Base-by-base conservation (phyloP, 2,797 vertebrate genomes). In the Columba guinea region DNA sequence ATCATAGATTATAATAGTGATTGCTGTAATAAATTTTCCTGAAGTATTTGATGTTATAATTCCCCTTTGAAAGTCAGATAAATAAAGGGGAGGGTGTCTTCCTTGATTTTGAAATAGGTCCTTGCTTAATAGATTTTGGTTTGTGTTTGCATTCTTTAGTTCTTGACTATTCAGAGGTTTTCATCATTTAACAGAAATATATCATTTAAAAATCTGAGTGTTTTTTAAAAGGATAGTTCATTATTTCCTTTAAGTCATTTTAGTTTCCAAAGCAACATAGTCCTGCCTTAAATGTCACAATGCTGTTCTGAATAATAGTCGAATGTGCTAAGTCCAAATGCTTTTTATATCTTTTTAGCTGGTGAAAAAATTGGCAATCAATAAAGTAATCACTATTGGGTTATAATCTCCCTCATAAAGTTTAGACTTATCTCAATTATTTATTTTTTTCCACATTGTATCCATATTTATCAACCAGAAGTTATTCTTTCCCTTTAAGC, bases 381-480 rank as follows among this genome's bases (percentile, higher is more conserved):
- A 16, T 92, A 88, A 95, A 91, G 35, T 74, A 92, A 81, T 89
- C 64, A 14, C 48, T 64, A 16, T 90, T 89, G 91, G 20, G 22
- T 95, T 44, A 78, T 89, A 75, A 64, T 84, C 70, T 91, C 48
- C 55, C 52, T 94, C 78, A 73, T 58, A 67, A 93, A 93, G 58
- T 86, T 76, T n/a, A 77, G 83, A 73, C 37, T 84, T 65, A 91
- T 95, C 49, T 92, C 83, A 77, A 44, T 39, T 79, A 63, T 88
- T 94, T 73, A 95, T 94, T 82, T 95, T 44, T 44, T 94, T 91
- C 70, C 90, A 52, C 83, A 83, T 96, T 96, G 28, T 91, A 90
- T 93, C 59, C 88, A 59, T 95, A 85, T 97, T 87, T 94, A 95
- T 93, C 60, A 94, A 83, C 59, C 63, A 95, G 77, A 95, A 94